phyloP scores from a whole-genome alignment of 2,113 vertebrate species.

The Gavialis gangeticus region DNA sequence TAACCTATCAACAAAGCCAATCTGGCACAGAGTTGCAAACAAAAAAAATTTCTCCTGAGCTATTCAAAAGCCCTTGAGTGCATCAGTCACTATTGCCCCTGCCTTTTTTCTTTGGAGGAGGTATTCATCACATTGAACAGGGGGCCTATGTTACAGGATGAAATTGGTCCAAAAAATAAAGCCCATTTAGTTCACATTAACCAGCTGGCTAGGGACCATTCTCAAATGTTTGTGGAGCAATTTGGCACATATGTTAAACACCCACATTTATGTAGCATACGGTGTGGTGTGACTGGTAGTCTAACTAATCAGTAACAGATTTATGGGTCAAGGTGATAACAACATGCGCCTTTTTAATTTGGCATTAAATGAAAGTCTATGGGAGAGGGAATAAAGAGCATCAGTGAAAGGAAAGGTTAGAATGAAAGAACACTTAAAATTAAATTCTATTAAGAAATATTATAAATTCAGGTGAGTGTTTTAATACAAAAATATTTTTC shows the following conservation, averaged over 20 bases:
- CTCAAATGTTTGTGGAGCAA: conserved; percentile 38
- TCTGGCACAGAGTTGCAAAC: conserved; percentile 35
- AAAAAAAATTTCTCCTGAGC: conserved; percentile 13
- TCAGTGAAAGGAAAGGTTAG: neutral
- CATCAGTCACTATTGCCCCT: neutral
- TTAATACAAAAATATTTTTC: neutral
- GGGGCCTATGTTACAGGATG: neutral
- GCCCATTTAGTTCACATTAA: neutral
- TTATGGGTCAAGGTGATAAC: conserved; percentile 3
- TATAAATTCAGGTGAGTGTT: neutral
- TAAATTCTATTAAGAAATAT: neutral
- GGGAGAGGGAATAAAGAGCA: neutral
- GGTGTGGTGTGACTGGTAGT: neutral
- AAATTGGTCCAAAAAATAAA: conserved; percentile 43
- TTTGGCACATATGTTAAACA: conserved; percentile 29
- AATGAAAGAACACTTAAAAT: neutral
- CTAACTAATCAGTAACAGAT: conserved; percentile 12
- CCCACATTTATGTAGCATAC: conserved; percentile 38
- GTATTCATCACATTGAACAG: neutral
- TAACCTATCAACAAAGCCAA: conserved; percentile 29
- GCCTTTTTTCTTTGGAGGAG: conserved; percentile 1
- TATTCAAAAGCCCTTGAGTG: neutral
- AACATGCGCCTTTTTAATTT: neutral
- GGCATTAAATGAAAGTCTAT: neutral
- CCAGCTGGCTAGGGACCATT: neutral